Percentiles rank a stretch among this genome's conserved stretches.
Evolutionary conservation across 2,797 vertebrate species (phyloP).

Genomic region (Eulemur mongoz): DNA sequence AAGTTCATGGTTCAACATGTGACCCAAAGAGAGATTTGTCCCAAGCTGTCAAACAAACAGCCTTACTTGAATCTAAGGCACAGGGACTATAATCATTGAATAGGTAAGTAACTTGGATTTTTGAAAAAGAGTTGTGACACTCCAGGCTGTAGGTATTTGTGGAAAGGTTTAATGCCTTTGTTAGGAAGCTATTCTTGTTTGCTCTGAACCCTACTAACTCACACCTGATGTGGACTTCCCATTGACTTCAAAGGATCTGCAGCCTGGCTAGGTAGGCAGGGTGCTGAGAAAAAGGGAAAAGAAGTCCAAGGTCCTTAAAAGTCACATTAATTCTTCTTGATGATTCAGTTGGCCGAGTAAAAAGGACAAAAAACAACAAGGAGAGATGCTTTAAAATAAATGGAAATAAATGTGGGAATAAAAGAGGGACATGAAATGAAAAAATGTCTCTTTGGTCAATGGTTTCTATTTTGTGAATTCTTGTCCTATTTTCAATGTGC

Average conservation of each 20-base stretch:
- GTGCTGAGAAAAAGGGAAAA: not conserved
- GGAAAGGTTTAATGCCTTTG: not conserved
- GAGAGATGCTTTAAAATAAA: conserved; percentile 35
- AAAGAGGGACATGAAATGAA: not conserved
- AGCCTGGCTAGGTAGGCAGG: not conserved
- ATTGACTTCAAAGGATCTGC: conserved; percentile 29
- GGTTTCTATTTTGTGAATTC: conserved; percentile 55
- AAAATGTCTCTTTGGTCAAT: not conserved
- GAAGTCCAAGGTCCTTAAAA: not conserved
- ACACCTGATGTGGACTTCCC: not conserved
- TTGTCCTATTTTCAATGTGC: conserved; percentile 47
- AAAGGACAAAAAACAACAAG: conserved; percentile 8
- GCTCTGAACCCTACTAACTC: not conserved
- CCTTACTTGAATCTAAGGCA: not conserved
- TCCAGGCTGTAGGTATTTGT: conserved; percentile 14
- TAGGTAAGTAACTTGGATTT: not conserved
- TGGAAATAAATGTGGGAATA: conserved; percentile 6
- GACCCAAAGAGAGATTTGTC: conserved; percentile 48
- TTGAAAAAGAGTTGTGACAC: not conserved
- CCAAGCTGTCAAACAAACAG: conserved; percentile 36
- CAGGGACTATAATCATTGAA: not conserved
- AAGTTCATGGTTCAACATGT: not conserved
- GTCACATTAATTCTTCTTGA: conserved; percentile 2
- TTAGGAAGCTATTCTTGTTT: conserved; percentile 40
- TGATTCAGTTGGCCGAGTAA: not conserved